Conservation (phyloP, 2,797 vertebrate species). For the Periophthalmus magnuspinnatus region DNA sequence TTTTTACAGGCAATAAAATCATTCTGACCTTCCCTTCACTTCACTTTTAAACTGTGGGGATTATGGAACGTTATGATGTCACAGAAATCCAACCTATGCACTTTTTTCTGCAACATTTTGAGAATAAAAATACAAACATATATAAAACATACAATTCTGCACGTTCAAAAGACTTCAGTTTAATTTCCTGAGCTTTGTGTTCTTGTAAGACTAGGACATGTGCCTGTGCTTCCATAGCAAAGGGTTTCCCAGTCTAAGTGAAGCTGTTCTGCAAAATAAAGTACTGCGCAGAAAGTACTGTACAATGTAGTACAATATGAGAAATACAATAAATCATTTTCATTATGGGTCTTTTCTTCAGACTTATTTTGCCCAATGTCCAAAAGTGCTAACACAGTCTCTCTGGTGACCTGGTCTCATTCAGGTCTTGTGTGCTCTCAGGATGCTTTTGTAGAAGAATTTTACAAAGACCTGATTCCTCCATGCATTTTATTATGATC, state of each 20-base stretch:
- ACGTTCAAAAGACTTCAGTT: no score
- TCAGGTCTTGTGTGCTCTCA: conserved; percentile 20
- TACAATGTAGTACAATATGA: background rate
- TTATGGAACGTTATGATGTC: no score
- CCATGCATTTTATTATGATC: conserved; percentile 46
- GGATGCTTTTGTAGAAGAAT: conserved; percentile 35
- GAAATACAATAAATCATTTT: background rate
- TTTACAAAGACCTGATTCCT: conserved; percentile 49
- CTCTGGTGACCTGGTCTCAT: conserved; percentile 55
- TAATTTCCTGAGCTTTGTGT: background rate
- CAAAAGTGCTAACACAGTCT: conserved; percentile 21
- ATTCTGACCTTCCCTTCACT: no score
- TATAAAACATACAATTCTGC: background rate
- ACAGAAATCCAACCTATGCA: no score
- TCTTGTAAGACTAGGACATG: background rate
- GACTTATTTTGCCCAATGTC: conserved; percentile 8
- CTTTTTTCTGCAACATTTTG: background rate
- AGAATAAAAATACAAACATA: background rate
- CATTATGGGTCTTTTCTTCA: background rate
- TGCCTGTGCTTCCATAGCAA: background rate
- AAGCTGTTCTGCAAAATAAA: background rate
- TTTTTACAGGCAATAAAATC: no score
- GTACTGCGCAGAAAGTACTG: no score
- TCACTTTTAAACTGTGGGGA: no score
- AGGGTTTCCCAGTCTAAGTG: background rate